Percentiles rank a stretch among this genome's conserved stretches.
These are phyloP conservation scores for Leptopilina myrica DNA, from an alignment of 2,888 invertebrate genomes.

Conservation along the genomic window DNA sequence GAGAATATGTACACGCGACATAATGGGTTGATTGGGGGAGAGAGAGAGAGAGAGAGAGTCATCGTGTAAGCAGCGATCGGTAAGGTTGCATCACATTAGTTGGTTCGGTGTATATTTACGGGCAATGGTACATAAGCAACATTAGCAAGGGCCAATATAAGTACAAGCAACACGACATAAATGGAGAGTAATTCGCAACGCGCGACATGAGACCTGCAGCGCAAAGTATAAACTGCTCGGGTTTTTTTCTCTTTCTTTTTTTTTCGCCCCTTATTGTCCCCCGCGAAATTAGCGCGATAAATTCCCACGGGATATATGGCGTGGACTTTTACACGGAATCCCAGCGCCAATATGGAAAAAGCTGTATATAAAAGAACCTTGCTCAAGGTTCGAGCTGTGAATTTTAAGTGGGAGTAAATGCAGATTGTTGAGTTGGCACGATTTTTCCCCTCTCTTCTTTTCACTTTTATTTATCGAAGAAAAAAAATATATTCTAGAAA, in stretches of 20 bases:
- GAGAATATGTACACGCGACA: conserved; percentile 1
- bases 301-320: conserved; percentile 53
- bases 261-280: conserved; percentile 60
- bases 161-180: conserved; percentile 60
- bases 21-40: neutral
- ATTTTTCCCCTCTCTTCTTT: neutral
- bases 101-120: conserved; percentile 67
- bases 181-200: conserved; percentile 67
- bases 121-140: conserved; percentile 51
- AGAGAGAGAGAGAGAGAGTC: conserved; percentile 56
- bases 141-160: conserved; percentile 62
- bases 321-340: conserved; percentile 39
- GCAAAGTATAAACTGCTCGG: conserved; percentile 24
- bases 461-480: no score
- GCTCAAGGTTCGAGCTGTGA: conserved; percentile 45
- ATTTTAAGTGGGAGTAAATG: conserved; percentile 52
- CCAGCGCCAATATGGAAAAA: conserved; percentile 45
- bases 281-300: conserved; percentile 69
- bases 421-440: conserved; percentile 6
- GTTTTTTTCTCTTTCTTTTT: neutral
- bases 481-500: no score
- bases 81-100: conserved; percentile 71
- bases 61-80: conserved; percentile 63
- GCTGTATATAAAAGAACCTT: conserved; percentile 45
- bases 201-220: conserved; percentile 25